These are phyloP conservation scores for Vicugna pacos DNA, from an alignment of 2,113 vertebrate genomes.

Conservation along the genomic window DNA sequence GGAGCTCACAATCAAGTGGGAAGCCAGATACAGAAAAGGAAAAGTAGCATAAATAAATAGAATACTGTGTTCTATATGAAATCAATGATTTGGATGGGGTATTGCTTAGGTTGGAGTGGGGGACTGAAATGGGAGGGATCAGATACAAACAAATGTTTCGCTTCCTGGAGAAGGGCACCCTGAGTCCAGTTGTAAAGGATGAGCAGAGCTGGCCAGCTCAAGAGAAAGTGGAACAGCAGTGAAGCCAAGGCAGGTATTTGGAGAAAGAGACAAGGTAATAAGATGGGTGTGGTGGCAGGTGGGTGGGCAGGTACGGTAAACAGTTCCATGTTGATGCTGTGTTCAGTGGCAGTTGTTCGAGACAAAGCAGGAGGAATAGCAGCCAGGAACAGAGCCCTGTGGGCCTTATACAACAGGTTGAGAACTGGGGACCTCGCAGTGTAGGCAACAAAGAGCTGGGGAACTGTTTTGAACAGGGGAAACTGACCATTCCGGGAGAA, in stretches of 20 bases:
- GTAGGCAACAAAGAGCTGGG: background rate
- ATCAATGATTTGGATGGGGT: background rate
- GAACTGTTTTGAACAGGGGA: background rate
- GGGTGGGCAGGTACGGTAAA: background rate
- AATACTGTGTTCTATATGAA: background rate
- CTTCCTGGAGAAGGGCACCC: background rate
- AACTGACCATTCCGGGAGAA: conserved; percentile 13
- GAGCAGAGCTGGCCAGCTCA: background rate
- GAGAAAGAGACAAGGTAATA: background rate
- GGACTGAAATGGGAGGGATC: background rate
- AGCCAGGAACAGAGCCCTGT: background rate
- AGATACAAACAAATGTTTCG: conserved; percentile 10
- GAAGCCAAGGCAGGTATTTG: background rate
- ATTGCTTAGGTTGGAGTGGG: background rate
- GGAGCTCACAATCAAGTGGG: background rate
- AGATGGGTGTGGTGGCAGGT: background rate
- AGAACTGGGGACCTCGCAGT: background rate
- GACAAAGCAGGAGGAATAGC: background rate
- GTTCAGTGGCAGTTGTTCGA: background rate
- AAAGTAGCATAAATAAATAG: conserved; percentile 25
- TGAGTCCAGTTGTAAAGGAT: background rate
- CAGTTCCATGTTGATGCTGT: background rate
- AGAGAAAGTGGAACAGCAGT: background rate
- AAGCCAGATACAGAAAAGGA: background rate
- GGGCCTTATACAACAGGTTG: background rate